Evolutionary conservation across 2,888 invertebrate genomes (phyloP).

Genomic region (Petrolisthes manimaculis): DNA sequence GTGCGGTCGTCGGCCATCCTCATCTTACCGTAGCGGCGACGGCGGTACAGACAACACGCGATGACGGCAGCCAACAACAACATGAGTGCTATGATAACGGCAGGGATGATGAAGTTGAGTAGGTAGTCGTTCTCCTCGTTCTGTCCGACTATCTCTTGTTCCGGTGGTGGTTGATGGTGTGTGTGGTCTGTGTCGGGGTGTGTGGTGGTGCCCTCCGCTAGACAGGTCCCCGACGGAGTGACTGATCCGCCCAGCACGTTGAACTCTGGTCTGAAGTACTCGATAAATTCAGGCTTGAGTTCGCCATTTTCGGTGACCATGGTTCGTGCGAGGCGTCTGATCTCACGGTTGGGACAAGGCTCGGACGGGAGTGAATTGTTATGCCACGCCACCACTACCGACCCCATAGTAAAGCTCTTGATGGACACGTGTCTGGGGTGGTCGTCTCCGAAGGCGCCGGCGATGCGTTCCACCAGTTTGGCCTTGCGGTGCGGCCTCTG

Average conservation of each 20-base stretch:
- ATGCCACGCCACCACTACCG: constrained; percentile 73
- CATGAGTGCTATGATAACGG: constrained; percentile 85
- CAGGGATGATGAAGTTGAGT: constrained; percentile 88
- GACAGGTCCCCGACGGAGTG: constrained; percentile 67
- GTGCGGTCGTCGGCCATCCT: constrained; percentile 80
- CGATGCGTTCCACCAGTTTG: constrained; percentile 69
- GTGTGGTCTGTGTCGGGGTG: constrained; percentile 68
- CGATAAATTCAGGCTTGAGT: constrained; percentile 67
- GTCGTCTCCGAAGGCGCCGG: constrained; percentile 69
- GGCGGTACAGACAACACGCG: constrained; percentile 88
- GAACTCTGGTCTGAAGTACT: constrained; percentile 67
- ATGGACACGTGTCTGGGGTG: constrained; percentile 69
- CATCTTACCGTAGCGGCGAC: constrained; percentile 87
- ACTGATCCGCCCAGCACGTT: constrained; percentile 65
- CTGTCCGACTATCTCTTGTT: constrained; percentile 31
- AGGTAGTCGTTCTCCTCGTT: constrained; percentile 71
- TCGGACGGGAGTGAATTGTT: constrained; percentile 83
- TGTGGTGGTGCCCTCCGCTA: constrained; percentile 61
- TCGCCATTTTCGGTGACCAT: constrained; percentile 79
- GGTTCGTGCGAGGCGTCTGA: constrained; percentile 69
- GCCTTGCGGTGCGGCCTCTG: constrained; percentile 68
- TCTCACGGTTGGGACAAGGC: constrained; percentile 79
- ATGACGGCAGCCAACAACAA: constrained; percentile 87
- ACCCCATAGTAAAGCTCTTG: constrained; percentile 68
- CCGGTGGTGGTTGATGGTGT: constrained; percentile 66